These are phyloP conservation scores for Heterohyrax brucei DNA, from an alignment of 2,797 vertebrate genomes.

Conservation along the genomic window DNA sequence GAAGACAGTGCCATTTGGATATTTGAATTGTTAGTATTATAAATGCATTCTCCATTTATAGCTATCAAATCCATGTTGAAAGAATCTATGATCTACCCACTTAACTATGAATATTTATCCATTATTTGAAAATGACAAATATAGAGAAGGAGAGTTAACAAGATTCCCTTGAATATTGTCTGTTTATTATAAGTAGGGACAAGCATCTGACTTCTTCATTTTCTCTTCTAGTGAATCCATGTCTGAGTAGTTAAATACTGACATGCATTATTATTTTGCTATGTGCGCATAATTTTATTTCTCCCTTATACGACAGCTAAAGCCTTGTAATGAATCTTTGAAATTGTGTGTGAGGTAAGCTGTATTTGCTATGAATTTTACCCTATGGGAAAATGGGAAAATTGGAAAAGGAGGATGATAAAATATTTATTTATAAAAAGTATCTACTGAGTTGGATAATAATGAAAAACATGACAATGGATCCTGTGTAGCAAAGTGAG, in stretches of 20 bases:
- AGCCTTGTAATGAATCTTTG: slow-evolving; percentile 38
- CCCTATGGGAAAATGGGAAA: background rate
- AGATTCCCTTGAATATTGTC: slow-evolving; percentile 6
- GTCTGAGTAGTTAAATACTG: slow-evolving; percentile 21
- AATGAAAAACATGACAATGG: slow-evolving; percentile 36
- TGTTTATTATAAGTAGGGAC: slow-evolving; percentile 7
- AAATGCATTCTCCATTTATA: slow-evolving; percentile 35
- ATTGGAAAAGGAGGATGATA: background rate
- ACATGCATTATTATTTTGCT: slow-evolving; percentile 55
- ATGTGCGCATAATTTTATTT: slow-evolving; percentile 48
- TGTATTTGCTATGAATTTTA: slow-evolving; percentile 57
- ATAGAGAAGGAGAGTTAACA: background rate
- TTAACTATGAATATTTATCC: slow-evolving; percentile 24
- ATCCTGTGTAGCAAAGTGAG: slow-evolving; percentile 22
- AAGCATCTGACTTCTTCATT: background rate
- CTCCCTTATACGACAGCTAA: slow-evolving; percentile 31
- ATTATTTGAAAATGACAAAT: slow-evolving; percentile 56
- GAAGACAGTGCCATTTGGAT: slow-evolving; percentile 3
- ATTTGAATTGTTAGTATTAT: slow-evolving; percentile 42
- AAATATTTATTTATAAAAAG: slow-evolving; percentile 41
- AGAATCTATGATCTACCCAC: background rate
- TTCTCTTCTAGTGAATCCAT: background rate
- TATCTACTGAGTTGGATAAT: background rate
- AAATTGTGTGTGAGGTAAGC: background rate
- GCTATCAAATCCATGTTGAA: background rate